Base-by-base conservation (phyloP, 2,888 invertebrate species). In the Oscheius sp. region DNA sequence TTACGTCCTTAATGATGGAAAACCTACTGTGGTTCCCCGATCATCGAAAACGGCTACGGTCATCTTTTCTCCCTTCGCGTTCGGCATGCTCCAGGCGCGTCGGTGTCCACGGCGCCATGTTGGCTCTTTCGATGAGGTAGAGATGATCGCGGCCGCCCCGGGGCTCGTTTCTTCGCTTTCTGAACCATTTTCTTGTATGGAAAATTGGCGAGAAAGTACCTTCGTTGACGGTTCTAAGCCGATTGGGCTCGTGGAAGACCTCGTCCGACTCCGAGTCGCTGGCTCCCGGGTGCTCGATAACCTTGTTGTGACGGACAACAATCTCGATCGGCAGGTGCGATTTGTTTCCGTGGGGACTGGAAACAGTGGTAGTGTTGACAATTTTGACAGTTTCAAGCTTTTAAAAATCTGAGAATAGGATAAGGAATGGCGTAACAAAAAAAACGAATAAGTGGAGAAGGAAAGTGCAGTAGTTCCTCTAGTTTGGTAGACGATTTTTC, bases 1-100 rank as follows among this genome's bases (percentile, higher is more conserved):
- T 57, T 3, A 60, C 29, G 21, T 21, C 21, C 21, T 21, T 21
- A 21, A 21, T 21, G 21, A 21, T 21, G 21, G 21, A 21, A 21
- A 57, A 70, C 76, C 29, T 51, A 79, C 76, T 51, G 37, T 71
- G 33, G 66, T 51, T 53, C 50, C 53, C 50, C 80, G 74, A 42
- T 87, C 84, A 33, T 87, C 83, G 5, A 85, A 81, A 10, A 87
- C 87, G n/a, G 86, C 84, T 29, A 87, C 75, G 9, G 84, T 82
- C 71, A 82, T 84, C 47, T 84, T 83, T 48, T 85, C 87, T 60
- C 85, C 82, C 53, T 82, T 82, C 10, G 85, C 86, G 72, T 85
- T 86, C 33, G 88, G 88, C 88, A 88, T 88, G 48, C 87, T 87
- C 81, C 84, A 88, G 51, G 88, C 88, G 32, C 88, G 74, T 51